phyloP scores from a whole-genome alignment of 1,140 invertebrate genomes.

The Neotoxoptera formosana region DNA sequence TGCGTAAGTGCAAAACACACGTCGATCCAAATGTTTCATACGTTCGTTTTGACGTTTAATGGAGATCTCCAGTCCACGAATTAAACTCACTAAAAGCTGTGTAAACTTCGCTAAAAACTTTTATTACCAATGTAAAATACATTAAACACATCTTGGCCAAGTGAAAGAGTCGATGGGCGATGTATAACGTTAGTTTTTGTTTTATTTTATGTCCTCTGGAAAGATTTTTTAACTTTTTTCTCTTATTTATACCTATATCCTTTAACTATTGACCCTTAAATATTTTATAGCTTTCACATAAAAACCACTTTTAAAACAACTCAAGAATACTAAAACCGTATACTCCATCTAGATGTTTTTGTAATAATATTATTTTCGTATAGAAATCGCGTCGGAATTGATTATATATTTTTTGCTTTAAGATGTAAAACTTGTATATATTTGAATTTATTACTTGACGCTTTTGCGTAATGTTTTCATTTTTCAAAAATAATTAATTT shows the following conservation, averaged over 20 bases:
- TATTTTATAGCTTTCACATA: conserved; percentile 8
- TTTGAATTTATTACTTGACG: neutral
- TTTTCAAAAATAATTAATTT: neutral
- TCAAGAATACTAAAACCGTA: conserved; percentile 16
- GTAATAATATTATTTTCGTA: conserved; percentile 2
- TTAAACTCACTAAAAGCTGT: neutral
- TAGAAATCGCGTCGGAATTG: neutral
- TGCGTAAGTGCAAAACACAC: neutral
- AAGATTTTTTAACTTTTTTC: neutral
- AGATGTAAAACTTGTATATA: neutral
- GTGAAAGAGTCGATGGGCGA: neutral
- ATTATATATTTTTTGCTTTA: neutral
- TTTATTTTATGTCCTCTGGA: neutral
- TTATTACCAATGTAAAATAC: conserved; percentile 1
- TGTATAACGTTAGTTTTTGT: neutral
- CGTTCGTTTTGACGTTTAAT: neutral
- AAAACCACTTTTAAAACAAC: neutral
- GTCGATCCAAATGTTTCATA: neutral
- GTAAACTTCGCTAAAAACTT: neutral
- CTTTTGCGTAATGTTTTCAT: neutral
- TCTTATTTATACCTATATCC: conserved; percentile 18
- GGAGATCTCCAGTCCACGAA: neutral
- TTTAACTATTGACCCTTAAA: conserved; percentile 7
- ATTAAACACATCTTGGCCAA: neutral
- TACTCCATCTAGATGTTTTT: neutral